Conservation (phyloP, 2,888 invertebrate genomes). For the Brassicogethes aeneus region DNA sequence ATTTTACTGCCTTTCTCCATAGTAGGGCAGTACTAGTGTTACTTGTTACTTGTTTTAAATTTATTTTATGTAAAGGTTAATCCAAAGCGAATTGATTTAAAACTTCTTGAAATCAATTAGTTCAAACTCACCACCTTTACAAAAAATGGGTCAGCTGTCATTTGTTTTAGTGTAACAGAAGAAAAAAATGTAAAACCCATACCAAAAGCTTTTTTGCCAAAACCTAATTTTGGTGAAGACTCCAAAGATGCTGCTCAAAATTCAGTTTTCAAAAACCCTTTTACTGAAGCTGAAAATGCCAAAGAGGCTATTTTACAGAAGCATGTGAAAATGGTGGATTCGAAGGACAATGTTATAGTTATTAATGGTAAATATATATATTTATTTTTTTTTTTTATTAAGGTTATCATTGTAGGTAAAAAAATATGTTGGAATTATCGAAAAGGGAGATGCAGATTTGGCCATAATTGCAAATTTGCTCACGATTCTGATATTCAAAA, state of each 20-base stretch:
- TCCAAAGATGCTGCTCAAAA: neutral
- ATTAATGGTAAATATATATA: slow-evolving; percentile 57
- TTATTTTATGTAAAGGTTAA: no score
- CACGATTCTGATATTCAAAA: slow-evolving; percentile 80
- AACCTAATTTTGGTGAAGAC: slow-evolving; percentile 51
- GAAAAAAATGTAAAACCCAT: slow-evolving; percentile 24
- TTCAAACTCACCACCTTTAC: slow-evolving; percentile 15
- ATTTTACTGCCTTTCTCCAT: no score
- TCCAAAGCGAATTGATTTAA: no score
- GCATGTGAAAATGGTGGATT: slow-evolving; percentile 84
- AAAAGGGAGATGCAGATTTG: slow-evolving; percentile 80
- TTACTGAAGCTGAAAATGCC: slow-evolving; percentile 74
- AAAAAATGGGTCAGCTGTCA: slow-evolving; percentile 38
- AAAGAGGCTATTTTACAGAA: slow-evolving; percentile 73
- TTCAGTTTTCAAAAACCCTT: slow-evolving; percentile 83
- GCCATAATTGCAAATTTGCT: slow-evolving; percentile 85
- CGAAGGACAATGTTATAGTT: slow-evolving; percentile 57
- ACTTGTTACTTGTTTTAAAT: no score
- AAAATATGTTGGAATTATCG: slow-evolving; percentile 91
- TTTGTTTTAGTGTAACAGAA: slow-evolving; percentile 32
- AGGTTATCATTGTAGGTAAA: slow-evolving; percentile 25
- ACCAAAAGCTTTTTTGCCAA: slow-evolving; percentile 46
- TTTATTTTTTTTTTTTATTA: neutral
- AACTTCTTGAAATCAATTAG: no score
- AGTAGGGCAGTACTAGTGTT: no score